A percentile compares a stretch with the other conserved stretches of the same genome.
phyloP scores from a whole-genome alignment of 2,113 vertebrate genomes.

The Gnathonemus longibarbis region DNA sequence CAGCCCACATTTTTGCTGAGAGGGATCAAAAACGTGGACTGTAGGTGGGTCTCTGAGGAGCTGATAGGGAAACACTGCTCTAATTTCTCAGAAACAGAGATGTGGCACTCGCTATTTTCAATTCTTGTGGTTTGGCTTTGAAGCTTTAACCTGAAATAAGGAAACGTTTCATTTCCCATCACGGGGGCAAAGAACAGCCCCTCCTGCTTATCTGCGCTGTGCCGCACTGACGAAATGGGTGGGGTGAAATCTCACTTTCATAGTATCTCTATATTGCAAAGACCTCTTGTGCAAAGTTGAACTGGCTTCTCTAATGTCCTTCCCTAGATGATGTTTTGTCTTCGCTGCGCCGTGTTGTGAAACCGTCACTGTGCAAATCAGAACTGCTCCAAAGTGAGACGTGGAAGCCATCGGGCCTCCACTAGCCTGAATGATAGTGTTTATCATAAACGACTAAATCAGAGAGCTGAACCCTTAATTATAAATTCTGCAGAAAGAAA shows the following conservation, averaged over 20 bases:
- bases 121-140: slow-evolving; percentile 60
- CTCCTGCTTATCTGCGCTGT: slow-evolving; percentile 27
- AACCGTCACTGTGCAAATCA: not conserved
- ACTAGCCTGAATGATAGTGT: not conserved
- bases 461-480: not conserved
- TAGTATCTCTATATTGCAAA: not conserved
- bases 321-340: not conserved
- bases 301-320: not conserved
- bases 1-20: not conserved
- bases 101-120: slow-evolving; percentile 35
- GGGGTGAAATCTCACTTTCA: slow-evolving; percentile 11
- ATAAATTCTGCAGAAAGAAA: not conserved
- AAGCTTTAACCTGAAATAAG: slow-evolving; percentile 47
- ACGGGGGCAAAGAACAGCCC: slow-evolving; percentile 35
- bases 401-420: not conserved
- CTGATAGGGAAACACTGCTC: not conserved
- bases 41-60: not conserved
- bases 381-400: not conserved
- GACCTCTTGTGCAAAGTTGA: not conserved
- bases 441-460: not conserved
- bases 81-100: slow-evolving; percentile 24
- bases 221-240: slow-evolving; percentile 19
- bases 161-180: slow-evolving; percentile 66
- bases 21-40: not conserved
- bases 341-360: not conserved